Base-by-base conservation (phyloP, 2,888 invertebrate species). In the Tetragonula carbonaria region DNA sequence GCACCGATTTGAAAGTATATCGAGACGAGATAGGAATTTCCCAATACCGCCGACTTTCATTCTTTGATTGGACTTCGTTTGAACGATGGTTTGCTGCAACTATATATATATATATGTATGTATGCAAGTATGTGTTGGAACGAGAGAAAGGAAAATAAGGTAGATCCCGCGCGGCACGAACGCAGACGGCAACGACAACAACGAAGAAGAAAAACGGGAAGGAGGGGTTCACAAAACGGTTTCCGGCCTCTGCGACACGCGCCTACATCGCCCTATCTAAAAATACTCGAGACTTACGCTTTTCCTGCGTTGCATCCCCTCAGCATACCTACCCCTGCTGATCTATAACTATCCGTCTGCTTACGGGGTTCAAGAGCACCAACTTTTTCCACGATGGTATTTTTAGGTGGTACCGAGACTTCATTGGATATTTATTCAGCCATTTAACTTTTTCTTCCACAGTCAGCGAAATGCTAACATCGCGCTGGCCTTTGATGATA, bases 201-300 rank as follows among this genome's bases (percentile, higher is more conserved):
- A 80, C 82, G 76, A 86, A 78, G 73, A 78, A 82, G 79, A 81
- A 84, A 33, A 86, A 76, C 70, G 84, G 77, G 76, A 81, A 76
- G 84, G 78, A 75, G 81, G 78, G 75, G 72, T 53, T 81, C 75
- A 66, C 66, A 74, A 86, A 86, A 75, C 86, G 81, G 82, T 85
- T 87, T 87, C 86, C 86, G 86, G 86, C 81, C 83, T 78, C 73
- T 51, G 86, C 80, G 83, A 83, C 86, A 86, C 86, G 86, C 86
- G 85, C 86, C 86, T 86, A 85, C 75, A 67, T 85, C 71, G 81
- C 63, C 82, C 55, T 55, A 73, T 78, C 86, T 86, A 87, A 87
- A 86, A 86, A 88, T 86, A 86, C 88, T 63, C 80, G 73, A 79
- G 85, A 74, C 81, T 82, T 51, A 66, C 79, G 84, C 74, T 82